Conservation (phyloP, 2,888 invertebrate genomes). For the Pachydiplax longipennis region DNA sequence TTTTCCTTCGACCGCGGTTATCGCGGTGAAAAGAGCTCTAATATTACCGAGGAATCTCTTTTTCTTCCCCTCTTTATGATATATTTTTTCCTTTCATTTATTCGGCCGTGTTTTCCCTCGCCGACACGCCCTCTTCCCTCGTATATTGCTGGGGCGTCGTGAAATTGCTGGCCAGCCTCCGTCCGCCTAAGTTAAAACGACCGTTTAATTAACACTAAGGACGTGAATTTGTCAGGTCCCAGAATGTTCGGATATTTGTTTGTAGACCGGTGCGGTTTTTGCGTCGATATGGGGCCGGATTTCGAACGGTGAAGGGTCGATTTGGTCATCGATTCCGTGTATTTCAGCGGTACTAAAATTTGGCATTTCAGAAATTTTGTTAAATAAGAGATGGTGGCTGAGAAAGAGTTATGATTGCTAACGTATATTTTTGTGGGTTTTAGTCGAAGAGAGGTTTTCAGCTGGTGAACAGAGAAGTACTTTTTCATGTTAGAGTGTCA, state of each 20-base stretch:
- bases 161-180: not conserved
- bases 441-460: no score
- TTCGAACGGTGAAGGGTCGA: not conserved
- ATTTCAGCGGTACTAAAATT: no score
- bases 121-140: not conserved
- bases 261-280: not conserved
- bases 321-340: no score
- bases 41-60: conserved; percentile 33
- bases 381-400: no score
- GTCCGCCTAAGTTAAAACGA: not conserved
- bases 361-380: no score
- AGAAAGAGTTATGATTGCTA: no score
- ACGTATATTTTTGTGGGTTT: no score
- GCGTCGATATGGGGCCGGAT: not conserved
- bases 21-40: conserved; percentile 39
- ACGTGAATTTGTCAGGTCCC: conserved; percentile 16
- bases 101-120: not conserved
- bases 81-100: not conserved
- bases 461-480: no score
- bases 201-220: conserved; percentile 36
- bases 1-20: conserved; percentile 29
- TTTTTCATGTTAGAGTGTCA: no score
- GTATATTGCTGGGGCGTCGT: conserved; percentile 8
- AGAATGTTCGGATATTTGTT: not conserved
- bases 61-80: not conserved